A percentile compares a stretch with the other conserved stretches of the same genome.
Evolutionary conservation across 2,797 vertebrate genomes (phyloP).

Genomic region (Acanthopagrus latus): DNA sequence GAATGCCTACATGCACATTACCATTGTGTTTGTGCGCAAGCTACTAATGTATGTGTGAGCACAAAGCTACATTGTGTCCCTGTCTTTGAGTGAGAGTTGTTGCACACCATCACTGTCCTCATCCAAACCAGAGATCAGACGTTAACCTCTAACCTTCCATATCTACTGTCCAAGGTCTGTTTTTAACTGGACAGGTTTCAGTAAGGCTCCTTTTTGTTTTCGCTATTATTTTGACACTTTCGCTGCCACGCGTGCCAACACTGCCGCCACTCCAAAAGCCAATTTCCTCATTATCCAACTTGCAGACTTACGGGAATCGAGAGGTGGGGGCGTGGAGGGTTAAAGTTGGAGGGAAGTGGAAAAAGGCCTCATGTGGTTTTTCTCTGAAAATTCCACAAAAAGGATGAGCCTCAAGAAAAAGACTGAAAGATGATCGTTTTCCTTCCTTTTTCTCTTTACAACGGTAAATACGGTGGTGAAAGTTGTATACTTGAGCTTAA

Average conservation of each 20-base stretch:
- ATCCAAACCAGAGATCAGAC: conserved; percentile 51
- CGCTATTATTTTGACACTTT: conserved; percentile 57
- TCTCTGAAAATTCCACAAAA: conserved; percentile 51
- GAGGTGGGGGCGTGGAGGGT: conserved; percentile 58
- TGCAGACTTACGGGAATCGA: conserved; percentile 72
- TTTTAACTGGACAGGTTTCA: conserved; percentile 58
- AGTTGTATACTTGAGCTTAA: conserved; percentile 17
- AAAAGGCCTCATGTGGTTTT: conserved; percentile 66
- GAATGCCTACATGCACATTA: conserved; percentile 16
- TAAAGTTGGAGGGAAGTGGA: conserved; percentile 65
- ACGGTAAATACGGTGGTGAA: conserved; percentile 11
- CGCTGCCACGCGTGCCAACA: conserved; percentile 56
- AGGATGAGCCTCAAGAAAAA: conserved; percentile 41
- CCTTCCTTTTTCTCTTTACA: conserved; percentile 30
- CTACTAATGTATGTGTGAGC: conserved; percentile 24
- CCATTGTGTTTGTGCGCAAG: conserved; percentile 27
- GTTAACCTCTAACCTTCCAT: conserved; percentile 47
- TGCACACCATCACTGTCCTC: conserved; percentile 32
- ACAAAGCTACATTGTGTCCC: conserved; percentile 37
- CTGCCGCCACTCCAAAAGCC: conserved; percentile 50
- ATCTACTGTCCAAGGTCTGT: conserved; percentile 54
- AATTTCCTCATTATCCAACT: conserved; percentile 69
- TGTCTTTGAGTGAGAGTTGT: conserved; percentile 17
- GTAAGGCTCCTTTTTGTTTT: conserved; percentile 57
- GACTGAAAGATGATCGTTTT: conserved; percentile 11